phyloP scores from a whole-genome alignment of 2,113 vertebrate species.

The Scartelaos histophorus region DNA sequence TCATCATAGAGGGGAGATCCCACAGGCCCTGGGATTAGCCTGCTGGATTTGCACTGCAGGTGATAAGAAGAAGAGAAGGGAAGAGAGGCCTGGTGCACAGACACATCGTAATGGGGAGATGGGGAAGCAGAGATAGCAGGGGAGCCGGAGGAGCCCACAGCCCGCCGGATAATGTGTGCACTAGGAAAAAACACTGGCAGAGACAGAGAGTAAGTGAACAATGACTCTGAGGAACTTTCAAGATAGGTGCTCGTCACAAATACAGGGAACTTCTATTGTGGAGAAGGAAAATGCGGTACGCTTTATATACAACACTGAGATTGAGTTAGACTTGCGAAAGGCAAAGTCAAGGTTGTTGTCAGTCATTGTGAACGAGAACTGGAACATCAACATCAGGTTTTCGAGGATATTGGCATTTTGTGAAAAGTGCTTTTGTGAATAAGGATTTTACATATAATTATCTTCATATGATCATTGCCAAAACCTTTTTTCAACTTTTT shows the following conservation, averaged over 20 bases:
- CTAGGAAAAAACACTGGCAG: conserved; percentile 34
- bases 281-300: not conserved
- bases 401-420: no score
- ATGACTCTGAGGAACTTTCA: conserved; percentile 55
- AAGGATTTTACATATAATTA: no score
- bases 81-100: conserved; percentile 50
- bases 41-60: conserved; percentile 68
- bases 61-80: conserved; percentile 61
- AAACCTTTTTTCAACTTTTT: no score
- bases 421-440: no score
- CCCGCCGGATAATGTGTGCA: conserved; percentile 33
- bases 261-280: conserved; percentile 7
- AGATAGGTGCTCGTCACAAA: conserved; percentile 39
- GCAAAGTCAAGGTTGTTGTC: conserved; percentile 1
- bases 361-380: not conserved
- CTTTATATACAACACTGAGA: not conserved
- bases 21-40: conserved; percentile 67
- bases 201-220: conserved; percentile 58
- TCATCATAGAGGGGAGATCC: conserved; percentile 70
- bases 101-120: conserved; percentile 68
- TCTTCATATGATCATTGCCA: no score
- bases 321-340: conserved; percentile 2
- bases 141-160: conserved; percentile 22
- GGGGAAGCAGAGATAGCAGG: conserved; percentile 55
- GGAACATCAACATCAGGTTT: not conserved